Base-by-base conservation (phyloP, 2,797 vertebrate genomes). In the Neomorphus geoffroyi region DNA sequence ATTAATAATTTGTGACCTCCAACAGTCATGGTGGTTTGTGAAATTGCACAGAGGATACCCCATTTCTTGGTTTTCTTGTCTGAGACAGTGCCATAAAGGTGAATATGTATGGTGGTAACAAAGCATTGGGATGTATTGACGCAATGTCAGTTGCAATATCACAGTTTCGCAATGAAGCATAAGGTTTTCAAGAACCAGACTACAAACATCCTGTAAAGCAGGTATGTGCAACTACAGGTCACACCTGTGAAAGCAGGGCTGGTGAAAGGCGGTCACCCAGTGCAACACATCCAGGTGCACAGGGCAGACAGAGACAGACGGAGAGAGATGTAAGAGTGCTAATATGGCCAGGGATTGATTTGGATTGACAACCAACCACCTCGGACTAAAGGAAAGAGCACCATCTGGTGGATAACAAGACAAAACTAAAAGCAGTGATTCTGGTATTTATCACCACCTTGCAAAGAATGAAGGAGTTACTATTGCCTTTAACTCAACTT, bases 321-420 rank as follows among this genome's bases (percentile, higher is more conserved):
- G 41, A 45, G 30, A n/a, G 30, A 37, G 15, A 12, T 35, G 35
- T 41, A 39, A 32, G 69, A 51, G 3, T 50, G 23, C 30, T 51
- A 18, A 26, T 24, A 2, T 0, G 2, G 7, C 11, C 7, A 7
- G 6, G 11, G 48, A 35, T 22, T 6, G 28, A 19, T 4, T 35
- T 28, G 18, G 32, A 14, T 13, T 4, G 14, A 53, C 50, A 78
- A 46, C 57, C 58, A 78, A 18, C 41, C 23, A 69, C 17, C 27
- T 70, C 65, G 93, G 90, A 43, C 58, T 62, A 96, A 94, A 58
- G 79, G 87, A 92, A 96, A 83, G 83, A 93, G 90, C 80, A 91
- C 98, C 97, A 97, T 90, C 98, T 97, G 48, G 86, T 97, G 98
- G 96, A 83, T 6, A 51, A 12, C 2, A 23, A 6, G 13, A 45